phyloP scores from a whole-genome alignment of 2,797 vertebrate genomes.

The Phrynocephalus guinanensis region DNA sequence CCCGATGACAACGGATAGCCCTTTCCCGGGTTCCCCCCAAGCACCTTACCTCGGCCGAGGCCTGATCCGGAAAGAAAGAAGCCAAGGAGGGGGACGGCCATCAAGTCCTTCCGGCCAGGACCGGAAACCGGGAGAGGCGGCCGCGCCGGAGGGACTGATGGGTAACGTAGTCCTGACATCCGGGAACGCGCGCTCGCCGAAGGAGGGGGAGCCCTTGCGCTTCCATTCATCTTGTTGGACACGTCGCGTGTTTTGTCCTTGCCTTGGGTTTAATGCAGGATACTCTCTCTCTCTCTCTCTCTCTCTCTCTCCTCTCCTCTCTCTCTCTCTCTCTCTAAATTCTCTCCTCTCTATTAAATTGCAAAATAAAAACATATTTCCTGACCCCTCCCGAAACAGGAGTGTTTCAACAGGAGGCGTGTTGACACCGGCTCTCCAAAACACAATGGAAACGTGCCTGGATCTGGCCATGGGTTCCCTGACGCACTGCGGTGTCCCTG shows the following conservation, averaged over 20 bases:
- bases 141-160: background rate
- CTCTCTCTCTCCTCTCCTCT: no score
- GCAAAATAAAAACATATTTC: no score
- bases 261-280: background rate
- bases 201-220: background rate
- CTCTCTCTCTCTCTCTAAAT: no score
- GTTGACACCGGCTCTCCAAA: background rate
- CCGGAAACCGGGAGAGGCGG: background rate
- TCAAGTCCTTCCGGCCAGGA: constrained; percentile 7
- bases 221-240: background rate
- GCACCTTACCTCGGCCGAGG: constrained; percentile 42
- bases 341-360: no score
- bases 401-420: background rate
- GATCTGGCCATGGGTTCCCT: no score
- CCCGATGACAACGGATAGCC: background rate
- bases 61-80: constrained; percentile 49
- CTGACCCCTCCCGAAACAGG: background rate
- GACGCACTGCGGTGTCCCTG: background rate
- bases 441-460: background rate
- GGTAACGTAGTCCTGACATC: constrained; percentile 14
- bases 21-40: no score
- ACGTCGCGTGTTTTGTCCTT: no score
- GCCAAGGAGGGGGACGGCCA: background rate
- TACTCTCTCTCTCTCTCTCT: no score
- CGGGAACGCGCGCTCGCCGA: no score